Evolutionary conservation across 2,113 vertebrate species (phyloP).

Genomic region (Hippolais icterina): DNA sequence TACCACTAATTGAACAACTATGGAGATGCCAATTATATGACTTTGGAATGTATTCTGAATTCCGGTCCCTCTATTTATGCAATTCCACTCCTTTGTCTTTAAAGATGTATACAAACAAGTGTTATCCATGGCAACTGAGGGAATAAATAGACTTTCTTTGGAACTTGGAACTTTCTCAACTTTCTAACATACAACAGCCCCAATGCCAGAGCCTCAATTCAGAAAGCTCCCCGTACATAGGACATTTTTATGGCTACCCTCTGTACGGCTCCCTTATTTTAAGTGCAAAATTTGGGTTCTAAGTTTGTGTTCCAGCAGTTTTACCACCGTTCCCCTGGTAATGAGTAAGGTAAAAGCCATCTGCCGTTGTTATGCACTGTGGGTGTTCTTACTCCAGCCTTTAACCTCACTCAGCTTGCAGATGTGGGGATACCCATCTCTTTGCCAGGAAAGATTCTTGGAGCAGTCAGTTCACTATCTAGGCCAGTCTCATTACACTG

Average conservation of each 20-base stretch:
- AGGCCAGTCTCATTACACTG: not conserved
- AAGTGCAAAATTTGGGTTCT: not conserved
- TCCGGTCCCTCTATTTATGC: not conserved
- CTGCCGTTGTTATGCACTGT: not conserved
- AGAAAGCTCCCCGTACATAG: not conserved
- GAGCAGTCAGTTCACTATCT: not conserved
- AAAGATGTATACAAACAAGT: not conserved
- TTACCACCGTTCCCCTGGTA: not conserved
- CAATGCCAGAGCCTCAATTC: not conserved
- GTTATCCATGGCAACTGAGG: not conserved
- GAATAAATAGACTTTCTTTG: conserved; percentile 16
- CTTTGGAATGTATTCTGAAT: conserved; percentile 1
- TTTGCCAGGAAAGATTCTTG: not conserved
- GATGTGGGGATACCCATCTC: not conserved
- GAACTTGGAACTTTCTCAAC: not conserved
- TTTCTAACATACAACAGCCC: not conserved
- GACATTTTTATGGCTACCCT: not conserved
- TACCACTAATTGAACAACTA: not conserved
- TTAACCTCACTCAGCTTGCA: not conserved
- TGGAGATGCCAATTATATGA: not conserved
- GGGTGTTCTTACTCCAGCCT: not conserved
- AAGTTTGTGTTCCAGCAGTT: not conserved
- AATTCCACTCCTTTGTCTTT: not conserved
- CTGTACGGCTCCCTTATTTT: not conserved
- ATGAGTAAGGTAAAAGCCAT: not conserved